Conservation (phyloP, 2,888 invertebrate species). For the Limnephilus rhombicus region DNA sequence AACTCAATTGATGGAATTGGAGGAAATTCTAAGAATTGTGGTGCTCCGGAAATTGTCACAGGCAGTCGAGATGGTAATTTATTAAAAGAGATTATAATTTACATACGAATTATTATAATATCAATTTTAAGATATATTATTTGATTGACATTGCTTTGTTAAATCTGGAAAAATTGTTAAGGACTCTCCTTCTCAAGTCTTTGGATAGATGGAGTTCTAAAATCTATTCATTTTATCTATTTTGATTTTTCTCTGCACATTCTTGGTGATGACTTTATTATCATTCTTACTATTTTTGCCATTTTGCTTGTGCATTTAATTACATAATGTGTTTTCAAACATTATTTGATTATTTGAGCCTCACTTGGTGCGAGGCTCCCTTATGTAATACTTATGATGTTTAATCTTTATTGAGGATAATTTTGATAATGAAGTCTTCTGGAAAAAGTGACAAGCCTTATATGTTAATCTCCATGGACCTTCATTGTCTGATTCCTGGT, state of each 20-base stretch:
- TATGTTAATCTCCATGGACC: background rate
- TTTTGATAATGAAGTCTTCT: too few species aligned
- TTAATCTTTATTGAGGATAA: too few species aligned
- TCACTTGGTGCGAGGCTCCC: too few species aligned
- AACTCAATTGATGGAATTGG: constrained; percentile 95
- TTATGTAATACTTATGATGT: too few species aligned
- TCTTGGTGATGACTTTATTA: too few species aligned
- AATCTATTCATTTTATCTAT: background rate
- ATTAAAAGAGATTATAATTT: background rate
- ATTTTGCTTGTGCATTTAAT: background rate
- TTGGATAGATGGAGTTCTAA: background rate
- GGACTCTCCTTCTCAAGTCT: background rate
- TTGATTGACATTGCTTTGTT: background rate
- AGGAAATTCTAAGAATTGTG: constrained; percentile 88
- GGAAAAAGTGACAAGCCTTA: too few species aligned
- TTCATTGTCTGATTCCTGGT: background rate
- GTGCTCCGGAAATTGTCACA: constrained; percentile 96
- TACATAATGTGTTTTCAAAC: too few species aligned
- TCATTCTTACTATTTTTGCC: too few species aligned
- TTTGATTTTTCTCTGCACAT: background rate
- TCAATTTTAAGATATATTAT: background rate
- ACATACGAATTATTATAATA: background rate
- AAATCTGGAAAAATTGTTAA: background rate
- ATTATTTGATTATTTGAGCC: too few species aligned
- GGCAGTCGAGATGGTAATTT: constrained; percentile 92